Percentiles rank a stretch among this genome's conserved stretches.
Conservation (phyloP, 1,140 invertebrate genomes). For the Acyrthosiphon pisum region DNA sequence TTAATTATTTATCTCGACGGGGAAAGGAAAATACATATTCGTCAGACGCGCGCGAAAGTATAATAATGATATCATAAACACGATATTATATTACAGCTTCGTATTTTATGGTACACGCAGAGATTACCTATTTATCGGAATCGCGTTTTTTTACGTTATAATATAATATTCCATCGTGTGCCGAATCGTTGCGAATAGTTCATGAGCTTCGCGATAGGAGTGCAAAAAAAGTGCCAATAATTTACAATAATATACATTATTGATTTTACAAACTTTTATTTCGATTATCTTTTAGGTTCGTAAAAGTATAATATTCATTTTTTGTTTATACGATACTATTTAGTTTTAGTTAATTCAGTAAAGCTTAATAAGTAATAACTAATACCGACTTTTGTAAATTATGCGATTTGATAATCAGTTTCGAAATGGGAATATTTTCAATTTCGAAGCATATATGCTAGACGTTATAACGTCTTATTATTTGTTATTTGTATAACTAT, state of each 20-base stretch:
- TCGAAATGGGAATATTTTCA: no score
- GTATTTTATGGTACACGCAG: neutral
- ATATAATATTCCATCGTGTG: neutral
- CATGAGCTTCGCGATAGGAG: neutral
- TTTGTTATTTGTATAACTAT: no score
- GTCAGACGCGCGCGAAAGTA: neutral
- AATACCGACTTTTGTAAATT: no score
- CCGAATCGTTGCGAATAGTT: neutral
- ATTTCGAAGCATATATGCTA: no score
- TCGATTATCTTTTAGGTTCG: neutral
- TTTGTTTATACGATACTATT: no score
- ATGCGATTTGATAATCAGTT: no score
- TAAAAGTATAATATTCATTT: neutral
- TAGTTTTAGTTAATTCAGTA: no score
- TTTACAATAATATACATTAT: neutral
- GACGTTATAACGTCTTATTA: no score
- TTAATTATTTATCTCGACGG: constrained; percentile 37
- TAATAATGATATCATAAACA: neutral
- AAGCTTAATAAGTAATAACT: no score
- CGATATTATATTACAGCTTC: neutral
- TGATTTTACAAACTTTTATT: neutral
- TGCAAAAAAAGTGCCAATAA: neutral
- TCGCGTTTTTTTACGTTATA: neutral
- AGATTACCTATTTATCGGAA: neutral
- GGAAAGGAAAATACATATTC: neutral